A percentile compares a stretch with the other conserved stretches of the same genome.
Evolutionary conservation across 2,797 vertebrate genomes (phyloP).

Genomic region (Scolopax rusticola): DNA sequence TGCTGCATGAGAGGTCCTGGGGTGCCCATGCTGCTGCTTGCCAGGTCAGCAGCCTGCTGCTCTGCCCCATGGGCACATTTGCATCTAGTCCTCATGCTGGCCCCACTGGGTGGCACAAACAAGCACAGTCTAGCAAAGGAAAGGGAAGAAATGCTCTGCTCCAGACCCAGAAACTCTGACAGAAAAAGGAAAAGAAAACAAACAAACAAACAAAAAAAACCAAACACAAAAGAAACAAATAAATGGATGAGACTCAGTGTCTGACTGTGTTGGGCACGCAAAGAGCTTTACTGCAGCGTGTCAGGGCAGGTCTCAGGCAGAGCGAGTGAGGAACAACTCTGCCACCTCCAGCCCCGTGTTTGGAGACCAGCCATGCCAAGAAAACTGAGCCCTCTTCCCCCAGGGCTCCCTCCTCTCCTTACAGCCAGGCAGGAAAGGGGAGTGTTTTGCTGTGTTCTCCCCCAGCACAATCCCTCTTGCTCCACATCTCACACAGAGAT

Average conservation of each 20-base stretch:
- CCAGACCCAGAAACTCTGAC: neutral
- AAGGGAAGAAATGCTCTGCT: neutral
- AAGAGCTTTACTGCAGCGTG: neutral
- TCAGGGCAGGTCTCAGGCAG: neutral
- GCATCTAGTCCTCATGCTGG: fast-evolving
- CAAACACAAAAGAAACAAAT: neutral
- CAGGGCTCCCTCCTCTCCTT: neutral
- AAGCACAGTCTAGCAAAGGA: neutral
- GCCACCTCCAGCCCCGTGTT: fast-evolving
- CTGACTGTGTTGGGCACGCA: neutral
- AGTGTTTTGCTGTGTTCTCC: fast-evolving
- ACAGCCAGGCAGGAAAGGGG: neutral
- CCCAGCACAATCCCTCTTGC: neutral
- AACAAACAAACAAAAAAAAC: neutral
- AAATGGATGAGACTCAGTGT: fast-evolving
- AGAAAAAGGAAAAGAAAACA: neutral
- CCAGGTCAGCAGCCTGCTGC: neutral
- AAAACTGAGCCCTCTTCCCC: neutral
- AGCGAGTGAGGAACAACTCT: fast-evolving
- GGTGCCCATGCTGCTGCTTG: neutral
- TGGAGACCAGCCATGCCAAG: neutral
- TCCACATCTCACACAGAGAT: fast-evolving
- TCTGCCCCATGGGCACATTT: neutral
- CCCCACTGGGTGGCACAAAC: fast-evolving
- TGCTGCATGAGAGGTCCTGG: fast-evolving